Evolutionary conservation across 2,888 invertebrate species (phyloP).

Genomic region (Linnaemya vulpina): DNA sequence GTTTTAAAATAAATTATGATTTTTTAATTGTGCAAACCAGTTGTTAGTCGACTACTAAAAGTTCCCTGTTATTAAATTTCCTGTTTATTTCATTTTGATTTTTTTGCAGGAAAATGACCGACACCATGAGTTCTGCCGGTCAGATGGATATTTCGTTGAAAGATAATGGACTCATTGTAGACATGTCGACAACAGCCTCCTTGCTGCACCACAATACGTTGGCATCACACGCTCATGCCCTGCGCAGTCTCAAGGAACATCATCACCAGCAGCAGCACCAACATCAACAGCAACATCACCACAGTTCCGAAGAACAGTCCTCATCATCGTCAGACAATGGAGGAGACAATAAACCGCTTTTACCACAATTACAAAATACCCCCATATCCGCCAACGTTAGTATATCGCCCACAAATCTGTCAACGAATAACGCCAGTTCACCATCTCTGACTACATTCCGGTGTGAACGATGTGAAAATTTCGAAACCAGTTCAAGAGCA

Average conservation of each 20-base stretch:
- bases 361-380: constrained; percentile 60
- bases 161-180: constrained; percentile 77
- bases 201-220: constrained; percentile 79
- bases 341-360: constrained; percentile 65
- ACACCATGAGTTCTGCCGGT: constrained; percentile 78
- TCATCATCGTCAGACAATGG: constrained; percentile 69
- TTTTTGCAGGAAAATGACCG: constrained; percentile 81
- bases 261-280: constrained; percentile 69
- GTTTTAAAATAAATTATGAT: constrained; percentile 26
- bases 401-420: constrained; percentile 78
- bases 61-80: background rate
- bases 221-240: constrained; percentile 72
- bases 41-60: background rate
- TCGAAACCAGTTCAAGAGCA: constrained; percentile 90
- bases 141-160: constrained; percentile 80
- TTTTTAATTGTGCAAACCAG: background rate
- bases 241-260: constrained; percentile 78
- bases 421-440: constrained; percentile 76
- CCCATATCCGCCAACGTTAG: constrained; percentile 67
- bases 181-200: constrained; percentile 79
- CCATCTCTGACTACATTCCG: constrained; percentile 79
- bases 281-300: constrained; percentile 55
- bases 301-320: constrained; percentile 69
- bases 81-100: constrained; percentile 24
- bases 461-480: constrained; percentile 92